These are phyloP conservation scores for Acrocyrtus sp. DNA, from an alignment of 2,888 invertebrate species.

Conservation along the genomic window DNA sequence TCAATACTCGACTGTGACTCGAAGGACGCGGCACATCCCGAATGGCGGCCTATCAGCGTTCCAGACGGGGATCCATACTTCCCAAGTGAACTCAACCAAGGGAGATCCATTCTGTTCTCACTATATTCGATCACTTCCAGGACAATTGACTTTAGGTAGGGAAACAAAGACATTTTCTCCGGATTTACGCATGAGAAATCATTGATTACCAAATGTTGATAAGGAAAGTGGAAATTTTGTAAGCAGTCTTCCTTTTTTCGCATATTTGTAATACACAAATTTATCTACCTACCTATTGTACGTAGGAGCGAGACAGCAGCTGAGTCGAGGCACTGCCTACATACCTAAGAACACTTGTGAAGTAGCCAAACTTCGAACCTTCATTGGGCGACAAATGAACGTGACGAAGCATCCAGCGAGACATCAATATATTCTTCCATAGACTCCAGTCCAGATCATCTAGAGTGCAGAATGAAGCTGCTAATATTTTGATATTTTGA, in stretches of 20 bases:
- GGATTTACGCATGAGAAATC: conserved; percentile 10
- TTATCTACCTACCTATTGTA: not conserved
- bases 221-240: not conserved
- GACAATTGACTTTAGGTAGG: conserved; percentile 70
- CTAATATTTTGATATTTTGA: too few relatives aligned
- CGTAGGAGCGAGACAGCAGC: conserved; percentile 69
- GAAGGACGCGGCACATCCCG: conserved; percentile 68
- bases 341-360: conserved; percentile 69
- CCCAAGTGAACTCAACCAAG: conserved; percentile 66
- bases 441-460: conserved; percentile 66
- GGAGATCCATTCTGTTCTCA: conserved; percentile 69
- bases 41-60: conserved; percentile 70
- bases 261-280: not conserved
- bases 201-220: not conserved
- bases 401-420: conserved; percentile 65
- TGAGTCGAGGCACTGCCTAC: conserved; percentile 69
- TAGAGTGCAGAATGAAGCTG: conserved; percentile 68
- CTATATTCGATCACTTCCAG: conserved; percentile 69
- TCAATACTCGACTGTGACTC: conserved; percentile 69
- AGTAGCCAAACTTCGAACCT: conserved; percentile 66
- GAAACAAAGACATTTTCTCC: not conserved
- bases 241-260: not conserved
- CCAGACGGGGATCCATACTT: conserved; percentile 70
- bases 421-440: conserved; percentile 65
- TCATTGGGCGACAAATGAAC: conserved; percentile 66